Base-by-base conservation (phyloP, 2,113 vertebrate species). In the Nymphicus hollandicus region DNA sequence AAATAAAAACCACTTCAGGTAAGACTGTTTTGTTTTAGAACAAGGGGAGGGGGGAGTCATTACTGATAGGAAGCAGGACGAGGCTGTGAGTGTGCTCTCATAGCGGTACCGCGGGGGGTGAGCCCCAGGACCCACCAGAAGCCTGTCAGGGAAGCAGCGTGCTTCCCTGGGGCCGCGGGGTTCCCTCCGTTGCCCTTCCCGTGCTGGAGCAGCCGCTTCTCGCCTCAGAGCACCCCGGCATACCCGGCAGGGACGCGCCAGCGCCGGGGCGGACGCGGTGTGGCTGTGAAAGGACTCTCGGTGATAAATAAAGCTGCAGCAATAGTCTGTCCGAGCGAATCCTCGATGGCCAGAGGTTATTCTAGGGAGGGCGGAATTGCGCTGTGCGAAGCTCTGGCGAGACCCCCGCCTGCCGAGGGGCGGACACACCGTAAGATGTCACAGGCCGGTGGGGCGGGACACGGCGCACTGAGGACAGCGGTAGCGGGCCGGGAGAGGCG, bases 1-100 rank as follows among this genome's bases (percentile, higher is more conserved):
- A 96, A 96, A 97, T 96, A 97, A 94, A 96, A 87, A 28, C 33
- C 90, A 93, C 86, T 88, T 49, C 88, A 65, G 95, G 72, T 91
- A 76, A 88, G 92, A 17, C 86, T 78, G 61, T 58, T 83, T 84
- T 74, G 78, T 70, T 88, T 92, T 43, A 92, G 77, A 84, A 79
- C 52, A 53, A 63, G 60, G 10, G 0, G 18, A 7, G 39, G 16
- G 33, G n/a, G 0, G 7, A 89, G 49, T 74, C 47, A 71, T 79
- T 74, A 20, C 25, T 17, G 71, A 4, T 16, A 14, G 5, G 46
- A 41, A 41, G 68, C 0, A 27, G 52, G 50, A 46, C 55, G 25
- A 66, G 35, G 58, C 68, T 43, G 13, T 43, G 76, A 16, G 1
- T 27, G 69, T 31, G 44, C 61, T 13, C 22, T 13, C 33, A 47